Evolutionary conservation across 2,113 vertebrate genomes (phyloP), one percentile per base, ranked within the genome.

Genomic region (human): DNA sequence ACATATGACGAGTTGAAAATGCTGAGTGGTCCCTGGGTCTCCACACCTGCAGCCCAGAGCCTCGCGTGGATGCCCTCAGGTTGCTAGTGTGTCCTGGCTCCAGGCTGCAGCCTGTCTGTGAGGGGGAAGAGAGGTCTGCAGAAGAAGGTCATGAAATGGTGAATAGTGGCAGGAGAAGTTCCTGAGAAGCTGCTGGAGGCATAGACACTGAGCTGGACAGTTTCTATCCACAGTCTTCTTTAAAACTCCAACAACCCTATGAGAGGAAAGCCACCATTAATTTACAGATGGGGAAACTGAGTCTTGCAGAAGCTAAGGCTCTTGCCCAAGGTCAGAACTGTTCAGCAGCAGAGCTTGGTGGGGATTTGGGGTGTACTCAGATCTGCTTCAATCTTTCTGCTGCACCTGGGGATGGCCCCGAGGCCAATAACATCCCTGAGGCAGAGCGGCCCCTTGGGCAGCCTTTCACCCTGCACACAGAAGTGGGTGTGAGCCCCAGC

Each of bases 401-500:
- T 45, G 12, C 4, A 40, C 18, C 14, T 35, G 30, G 48, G 35
- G 27, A 61, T 64, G 43, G 35, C 35, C 32, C 73, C 8, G 6
- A 72, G 50, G 35, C 27, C n/a, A 5, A 35, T 16, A 23, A 38
- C 1, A 4, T 1, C 17, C n/a, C 8, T 2, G 3, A 32, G 23
- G 35, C 32, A 3, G 2, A 59, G 45, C 0, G 48, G 3, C 35
- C 38, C 2, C 40, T 27, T 43, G 11, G 11, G 23, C 57, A 38
- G 52, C 14, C 25, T 79, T 76, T 68, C 57, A 7, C 20, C 14
- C 5, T 20, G 23, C 18, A 3, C 25, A 10, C 5, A 8, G 48
- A 30, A 81, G 38, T 17, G 7, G 35, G 3, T 4, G 5, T 5
- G 5, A 40, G 38, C 20, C 59, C 50, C 20, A 32, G 2, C 2